Evolutionary conservation across 2,888 invertebrate species (phyloP).

Genomic region (Acrocyrtus sp.): DNA sequence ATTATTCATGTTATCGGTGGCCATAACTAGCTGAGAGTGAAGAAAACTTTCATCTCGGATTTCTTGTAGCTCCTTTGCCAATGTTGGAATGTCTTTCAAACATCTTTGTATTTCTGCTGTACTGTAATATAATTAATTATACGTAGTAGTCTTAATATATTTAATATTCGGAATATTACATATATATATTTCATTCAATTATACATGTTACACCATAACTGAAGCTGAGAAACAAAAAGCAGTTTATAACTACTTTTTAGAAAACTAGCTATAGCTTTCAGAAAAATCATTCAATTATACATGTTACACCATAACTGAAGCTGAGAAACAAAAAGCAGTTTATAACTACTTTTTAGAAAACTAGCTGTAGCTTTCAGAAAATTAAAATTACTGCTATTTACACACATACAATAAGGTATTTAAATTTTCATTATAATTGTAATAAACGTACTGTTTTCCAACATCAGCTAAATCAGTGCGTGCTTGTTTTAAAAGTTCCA

Average conservation of each 20-base stretch:
- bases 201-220: too few relatives aligned
- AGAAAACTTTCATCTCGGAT: constrained; percentile 92
- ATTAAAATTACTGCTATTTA: not conserved
- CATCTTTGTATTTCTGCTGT: constrained; percentile 81
- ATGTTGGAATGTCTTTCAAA: constrained; percentile 79
- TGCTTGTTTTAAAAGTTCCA: constrained; percentile 88
- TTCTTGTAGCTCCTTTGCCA: constrained; percentile 83
- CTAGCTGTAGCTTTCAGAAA: not conserved
- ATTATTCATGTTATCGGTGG: constrained; percentile 97
- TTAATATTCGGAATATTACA: too few relatives aligned
- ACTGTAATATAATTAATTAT: too few relatives aligned
- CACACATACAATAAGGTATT: not conserved
- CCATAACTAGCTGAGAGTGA: constrained; percentile 97
- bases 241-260: constrained; percentile 1
- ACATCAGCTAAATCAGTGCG: constrained; percentile 81
- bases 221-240: too few relatives aligned
- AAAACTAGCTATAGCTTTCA: not conserved
- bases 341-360: not conserved
- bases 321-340: too few relatives aligned
- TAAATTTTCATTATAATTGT: not conserved
- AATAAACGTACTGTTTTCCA: constrained; percentile 74
- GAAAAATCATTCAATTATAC: too few relatives aligned
- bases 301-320: too few relatives aligned
- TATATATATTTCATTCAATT: too few relatives aligned
- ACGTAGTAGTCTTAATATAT: too few relatives aligned